A percentile compares a stretch with the other conserved stretches of the same genome.
phyloP scores from a whole-genome alignment of 2,888 invertebrate species.

The Archaeoteleia sp. region DNA sequence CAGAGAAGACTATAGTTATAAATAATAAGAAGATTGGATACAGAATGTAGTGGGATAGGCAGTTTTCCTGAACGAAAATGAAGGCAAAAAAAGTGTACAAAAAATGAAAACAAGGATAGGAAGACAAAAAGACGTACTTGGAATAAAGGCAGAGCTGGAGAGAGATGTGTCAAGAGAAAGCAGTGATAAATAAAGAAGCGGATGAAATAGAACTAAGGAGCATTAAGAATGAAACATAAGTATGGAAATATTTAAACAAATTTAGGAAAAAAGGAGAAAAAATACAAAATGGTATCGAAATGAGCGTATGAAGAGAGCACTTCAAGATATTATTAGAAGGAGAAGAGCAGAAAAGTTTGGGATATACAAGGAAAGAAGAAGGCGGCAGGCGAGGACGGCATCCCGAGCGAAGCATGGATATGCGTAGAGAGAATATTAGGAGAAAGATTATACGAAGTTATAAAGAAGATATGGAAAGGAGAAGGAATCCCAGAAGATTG shows the following conservation, averaged over 20 bases:
- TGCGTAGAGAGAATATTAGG: too few relatives aligned
- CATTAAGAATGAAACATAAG: constrained; percentile 8
- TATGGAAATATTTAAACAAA: constrained; percentile 15
- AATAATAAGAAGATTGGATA: constrained; percentile 8
- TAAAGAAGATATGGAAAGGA: constrained; percentile 8
- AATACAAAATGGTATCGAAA: constrained; percentile 10
- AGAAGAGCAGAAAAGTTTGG: background rate
- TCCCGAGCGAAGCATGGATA: too few relatives aligned
- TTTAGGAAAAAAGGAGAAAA: background rate
- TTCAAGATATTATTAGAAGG: background rate
- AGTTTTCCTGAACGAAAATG: constrained; percentile 2
- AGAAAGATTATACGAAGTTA: too few relatives aligned
- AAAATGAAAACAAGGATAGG: constrained; percentile 7
- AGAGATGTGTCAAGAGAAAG: background rate
- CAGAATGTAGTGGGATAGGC: constrained; percentile 10
- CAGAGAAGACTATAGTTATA: background rate
- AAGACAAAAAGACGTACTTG: background rate
- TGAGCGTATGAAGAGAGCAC: too few relatives aligned
- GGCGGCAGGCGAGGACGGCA: background rate
- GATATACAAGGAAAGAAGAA: background rate
- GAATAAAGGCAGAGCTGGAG: constrained; percentile 4
- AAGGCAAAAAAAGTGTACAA: constrained; percentile 2
- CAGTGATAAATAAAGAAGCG: constrained; percentile 3
- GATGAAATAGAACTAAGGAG: constrained; percentile 11
- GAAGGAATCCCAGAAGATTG: constrained; percentile 2